phyloP scores from a whole-genome alignment of 2,797 vertebrate genomes.

The Remorina albescens region DNA sequence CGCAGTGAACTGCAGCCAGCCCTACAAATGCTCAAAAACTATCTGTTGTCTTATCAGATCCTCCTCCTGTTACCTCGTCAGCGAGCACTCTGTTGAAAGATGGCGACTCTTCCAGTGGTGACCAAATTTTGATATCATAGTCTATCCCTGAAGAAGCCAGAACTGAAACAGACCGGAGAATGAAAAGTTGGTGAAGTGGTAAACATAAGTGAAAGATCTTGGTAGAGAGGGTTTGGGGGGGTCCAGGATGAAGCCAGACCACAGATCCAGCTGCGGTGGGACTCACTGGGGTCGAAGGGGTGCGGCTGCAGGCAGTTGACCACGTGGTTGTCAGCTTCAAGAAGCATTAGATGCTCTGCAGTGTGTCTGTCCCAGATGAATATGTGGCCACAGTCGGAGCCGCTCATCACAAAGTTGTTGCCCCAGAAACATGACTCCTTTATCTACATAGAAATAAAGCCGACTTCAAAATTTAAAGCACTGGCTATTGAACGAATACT shows the following conservation, averaged over 20 bases:
- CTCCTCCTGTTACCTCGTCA: constrained; percentile 88
- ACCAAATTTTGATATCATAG: constrained; percentile 99
- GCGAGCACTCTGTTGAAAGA: constrained; percentile 97
- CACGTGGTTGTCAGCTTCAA: constrained; percentile 99
- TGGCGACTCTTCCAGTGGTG: constrained; percentile 91
- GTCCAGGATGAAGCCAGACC: not conserved
- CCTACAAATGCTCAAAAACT: too few species aligned
- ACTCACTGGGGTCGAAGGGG: constrained; percentile 97
- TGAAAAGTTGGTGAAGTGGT: not conserved
- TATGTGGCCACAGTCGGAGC: constrained; percentile 98
- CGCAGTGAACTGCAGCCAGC: too few species aligned
- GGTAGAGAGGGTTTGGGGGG: not conserved
- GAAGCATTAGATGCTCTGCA: constrained; percentile 95
- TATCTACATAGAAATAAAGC: constrained; percentile 84
- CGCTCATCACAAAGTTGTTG: constrained; percentile 98
- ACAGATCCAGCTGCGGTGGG: accelerated
- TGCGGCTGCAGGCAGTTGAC: constrained; percentile 99
- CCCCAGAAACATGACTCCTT: constrained; percentile 99
- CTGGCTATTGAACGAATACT: not conserved
- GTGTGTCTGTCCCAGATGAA: constrained; percentile 99
- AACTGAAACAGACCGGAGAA: constrained; percentile 83
- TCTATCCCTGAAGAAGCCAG: constrained; percentile 98
- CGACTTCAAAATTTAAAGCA: not conserved
- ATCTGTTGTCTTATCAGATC: too few species aligned
- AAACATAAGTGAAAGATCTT: accelerated